Conservation (phyloP, 2,113 vertebrate genomes). For the Microtus richardsoni region DNA sequence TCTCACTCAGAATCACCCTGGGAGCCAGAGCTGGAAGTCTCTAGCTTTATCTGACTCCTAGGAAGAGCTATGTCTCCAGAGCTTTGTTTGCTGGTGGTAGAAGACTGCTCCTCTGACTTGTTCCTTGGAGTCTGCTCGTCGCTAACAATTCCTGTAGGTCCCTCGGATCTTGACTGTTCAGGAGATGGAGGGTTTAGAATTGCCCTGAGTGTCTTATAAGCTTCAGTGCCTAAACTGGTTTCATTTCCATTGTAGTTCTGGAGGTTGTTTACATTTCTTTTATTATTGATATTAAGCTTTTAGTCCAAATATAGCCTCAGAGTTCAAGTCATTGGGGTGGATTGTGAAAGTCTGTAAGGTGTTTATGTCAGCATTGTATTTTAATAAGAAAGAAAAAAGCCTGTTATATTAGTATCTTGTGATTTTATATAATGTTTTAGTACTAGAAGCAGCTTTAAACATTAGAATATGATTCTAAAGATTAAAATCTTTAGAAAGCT, state of each 20-base stretch:
- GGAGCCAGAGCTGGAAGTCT: not conserved
- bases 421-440: constrained; percentile 20
- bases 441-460: not conserved
- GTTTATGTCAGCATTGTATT: not conserved
- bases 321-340: not conserved
- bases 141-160: not conserved
- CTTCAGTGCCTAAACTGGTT: constrained; percentile 4
- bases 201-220: not conserved
- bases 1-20: not conserved
- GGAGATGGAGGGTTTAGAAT: constrained; percentile 6
- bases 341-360: not conserved
- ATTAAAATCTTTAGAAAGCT: not conserved
- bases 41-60: not conserved
- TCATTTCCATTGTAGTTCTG: not conserved
- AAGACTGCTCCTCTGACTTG: not conserved
- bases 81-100: not conserved
- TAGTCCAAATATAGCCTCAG: not conserved
- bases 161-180: not conserved
- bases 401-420: not conserved
- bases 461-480: not conserved
- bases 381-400: not conserved
- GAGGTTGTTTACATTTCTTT: not conserved
- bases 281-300: constrained; percentile 8
- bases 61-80: not conserved
- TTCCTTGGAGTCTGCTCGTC: not conserved